Evolutionary conservation across 2,113 vertebrate genomes (phyloP), one percentile per base, ranked within the genome.

Genomic region (Steatornis caripensis): DNA sequence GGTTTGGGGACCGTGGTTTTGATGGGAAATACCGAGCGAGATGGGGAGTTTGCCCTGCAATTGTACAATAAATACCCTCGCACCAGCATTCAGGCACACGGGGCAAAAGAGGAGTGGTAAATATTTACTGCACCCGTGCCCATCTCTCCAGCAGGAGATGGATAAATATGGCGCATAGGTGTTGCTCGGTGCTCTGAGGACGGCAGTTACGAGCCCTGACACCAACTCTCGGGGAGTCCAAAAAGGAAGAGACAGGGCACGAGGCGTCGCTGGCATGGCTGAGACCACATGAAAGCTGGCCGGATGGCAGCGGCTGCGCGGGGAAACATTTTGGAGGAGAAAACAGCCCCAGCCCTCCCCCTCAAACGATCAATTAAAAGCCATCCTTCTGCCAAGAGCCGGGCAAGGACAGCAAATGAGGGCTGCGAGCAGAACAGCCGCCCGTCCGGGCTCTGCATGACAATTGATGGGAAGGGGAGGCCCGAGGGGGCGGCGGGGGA

Each of bases 381-480:
- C 97, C 97, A 96, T 98, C 98, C 97, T 97, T 96, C 95, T 96
- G 98, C 96, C 76, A 34, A 92, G 97, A 91, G 95, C 95, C 32
- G 4, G 77, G 79, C 3, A 34, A 87, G 82, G 95, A 94, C 87
- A 62, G 96, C 94, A 96, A 96, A 90, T 90, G 65, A 95, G 82
- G 84, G 98, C 96, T 54, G 95, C 30, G 51, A 93, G 95, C 84
- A 80, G 89, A 96, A 80, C 78, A 87, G 95, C 92, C 76, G 2
- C 97, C 97, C 90, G 61, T 93, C 97, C 89, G 87, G 92, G 98
- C 97, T 98, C 98, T 98, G 98, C 97, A 98, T 98, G 98, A 98
- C 98, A 98, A 98, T 98, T 98, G 98, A 92, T 58, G 95, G 91
- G 90, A 96, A 98, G 96, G 96, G 97, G 95, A 96, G 93, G 85